These are phyloP conservation scores for Rhinogobius similis DNA, from an alignment of 2,113 vertebrate genomes.

Conservation along the genomic window DNA sequence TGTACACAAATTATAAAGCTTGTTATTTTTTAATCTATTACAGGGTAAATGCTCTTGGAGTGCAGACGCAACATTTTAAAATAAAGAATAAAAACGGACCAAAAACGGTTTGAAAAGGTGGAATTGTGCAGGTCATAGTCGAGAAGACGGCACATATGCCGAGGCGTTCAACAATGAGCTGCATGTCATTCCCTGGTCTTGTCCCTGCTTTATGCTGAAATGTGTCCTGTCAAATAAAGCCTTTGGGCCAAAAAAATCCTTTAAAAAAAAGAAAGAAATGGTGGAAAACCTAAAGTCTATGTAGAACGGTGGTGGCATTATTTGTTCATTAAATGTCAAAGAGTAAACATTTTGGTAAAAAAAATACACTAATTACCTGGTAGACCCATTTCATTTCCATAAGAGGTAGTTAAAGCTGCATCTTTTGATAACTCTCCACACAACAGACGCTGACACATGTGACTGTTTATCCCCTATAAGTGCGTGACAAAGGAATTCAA, in stretches of 20 bases:
- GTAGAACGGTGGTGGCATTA: not conserved
- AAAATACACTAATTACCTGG: not conserved
- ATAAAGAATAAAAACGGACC: conserved; percentile 28
- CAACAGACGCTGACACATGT: too few species aligned
- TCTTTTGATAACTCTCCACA: not conserved
- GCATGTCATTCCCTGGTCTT: too few species aligned
- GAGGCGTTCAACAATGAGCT: too few species aligned
- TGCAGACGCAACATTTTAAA: conserved; percentile 26
- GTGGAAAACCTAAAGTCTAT: not conserved
- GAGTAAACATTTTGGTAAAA: not conserved
- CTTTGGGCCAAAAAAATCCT: too few species aligned
- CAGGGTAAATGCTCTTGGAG: conserved; percentile 22
- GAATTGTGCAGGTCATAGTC: too few species aligned
- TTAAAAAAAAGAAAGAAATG: not conserved
- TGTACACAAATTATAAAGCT: conserved; percentile 64
- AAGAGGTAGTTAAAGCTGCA: not conserved
- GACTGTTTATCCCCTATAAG: not conserved
- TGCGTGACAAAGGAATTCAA: not conserved
- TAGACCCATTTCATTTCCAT: not conserved
- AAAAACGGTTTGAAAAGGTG: too few species aligned
- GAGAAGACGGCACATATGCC: too few species aligned
- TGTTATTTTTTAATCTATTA: conserved; percentile 27
- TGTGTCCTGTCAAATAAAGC: too few species aligned
- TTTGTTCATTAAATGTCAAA: not conserved
- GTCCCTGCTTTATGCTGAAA: too few species aligned